These are phyloP conservation scores for Pollenia griseotomentosa DNA, from an alignment of 2,888 invertebrate genomes.

Conservation along the genomic window DNA sequence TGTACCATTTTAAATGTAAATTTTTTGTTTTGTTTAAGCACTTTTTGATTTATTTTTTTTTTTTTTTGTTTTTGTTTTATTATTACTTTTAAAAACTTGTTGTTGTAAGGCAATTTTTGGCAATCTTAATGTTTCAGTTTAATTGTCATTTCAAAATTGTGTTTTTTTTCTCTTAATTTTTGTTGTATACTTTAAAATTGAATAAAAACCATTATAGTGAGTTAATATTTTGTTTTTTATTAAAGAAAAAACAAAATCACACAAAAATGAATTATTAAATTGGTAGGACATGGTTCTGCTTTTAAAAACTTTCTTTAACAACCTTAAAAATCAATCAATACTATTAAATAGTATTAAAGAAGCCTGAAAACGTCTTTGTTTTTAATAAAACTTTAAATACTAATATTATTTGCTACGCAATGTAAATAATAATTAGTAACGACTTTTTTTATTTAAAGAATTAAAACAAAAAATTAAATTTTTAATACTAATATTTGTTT, in stretches of 20 bases:
- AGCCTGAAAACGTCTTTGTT: constrained; percentile 40
- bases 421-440: constrained; percentile 65
- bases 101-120: constrained; percentile 35
- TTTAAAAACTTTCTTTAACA: neutral
- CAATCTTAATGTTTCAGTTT: constrained; percentile 36
- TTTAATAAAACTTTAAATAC: constrained; percentile 27
- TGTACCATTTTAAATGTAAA: constrained; percentile 37
- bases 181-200: constrained; percentile 26
- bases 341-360: constrained; percentile 13
- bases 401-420: constrained; percentile 63
- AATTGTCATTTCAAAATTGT: constrained; percentile 40
- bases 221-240: constrained; percentile 24
- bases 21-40: constrained; percentile 47
- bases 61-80: constrained; percentile 3
- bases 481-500: constrained; percentile 41
- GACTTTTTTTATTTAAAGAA: constrained; percentile 10
- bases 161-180: constrained; percentile 24
- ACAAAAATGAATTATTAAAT: neutral
- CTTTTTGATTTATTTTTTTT: constrained; percentile 34
- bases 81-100: neutral
- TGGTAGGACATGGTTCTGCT: constrained; percentile 34
- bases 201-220: constrained; percentile 26
- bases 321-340: neutral
- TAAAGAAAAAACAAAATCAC: neutral
- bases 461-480: constrained; percentile 24